Base-by-base conservation (phyloP, 2,113 vertebrate species). In the Pseudorhombus dupliciocellatus region DNA sequence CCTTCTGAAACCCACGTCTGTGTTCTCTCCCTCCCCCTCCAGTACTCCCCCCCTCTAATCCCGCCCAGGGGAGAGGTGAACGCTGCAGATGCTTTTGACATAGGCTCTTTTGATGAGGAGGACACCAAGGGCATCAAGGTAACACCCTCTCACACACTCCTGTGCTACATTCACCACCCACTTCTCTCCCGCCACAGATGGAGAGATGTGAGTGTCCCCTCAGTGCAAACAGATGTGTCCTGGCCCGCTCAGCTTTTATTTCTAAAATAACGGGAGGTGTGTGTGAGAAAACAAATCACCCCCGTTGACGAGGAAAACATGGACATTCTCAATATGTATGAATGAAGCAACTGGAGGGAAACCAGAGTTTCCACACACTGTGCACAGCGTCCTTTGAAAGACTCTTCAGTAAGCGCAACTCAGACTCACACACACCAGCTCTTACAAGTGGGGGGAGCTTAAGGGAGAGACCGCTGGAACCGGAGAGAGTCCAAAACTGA, bases 51-150 rank as follows among this genome's bases (percentile, higher is more conserved):
- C 3, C 98, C 98, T 1, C 46, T 99, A 77, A 97, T 99, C 69
- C 98, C 98, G 55, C 98, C 98, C 25, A 92, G 97, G 55, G 98
- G 98, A 73, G 97, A 99, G 76, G 98, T 99, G 76, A 99, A 99
- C 2, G 98, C 98, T 0, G 97, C 98, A 0, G 98, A 99, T 0
- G 98, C 98, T 40, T 99, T 99, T 28, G 98, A 99, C 84, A 99
- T 99, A 0, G 98, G 98, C 74, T 99, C 98, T 0, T 99, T 99
- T 37, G 97, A 98, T 54, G 98, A 99, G 80, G 98, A 99, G 81
- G 98, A 99, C 91, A 99, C 97, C 64, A 99, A 98, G 89, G 98
- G 97, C 91, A 98, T 99, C 87, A 99, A 99, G 98, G 97, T 98
- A 75, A 64, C 40, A 40, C 8, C 34, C 31, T 20, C 46, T 6